Evolutionary conservation across 2,888 invertebrate genomes (phyloP), one percentile per base, ranked within the genome.

Genomic region (Perizoma affinitatum): DNA sequence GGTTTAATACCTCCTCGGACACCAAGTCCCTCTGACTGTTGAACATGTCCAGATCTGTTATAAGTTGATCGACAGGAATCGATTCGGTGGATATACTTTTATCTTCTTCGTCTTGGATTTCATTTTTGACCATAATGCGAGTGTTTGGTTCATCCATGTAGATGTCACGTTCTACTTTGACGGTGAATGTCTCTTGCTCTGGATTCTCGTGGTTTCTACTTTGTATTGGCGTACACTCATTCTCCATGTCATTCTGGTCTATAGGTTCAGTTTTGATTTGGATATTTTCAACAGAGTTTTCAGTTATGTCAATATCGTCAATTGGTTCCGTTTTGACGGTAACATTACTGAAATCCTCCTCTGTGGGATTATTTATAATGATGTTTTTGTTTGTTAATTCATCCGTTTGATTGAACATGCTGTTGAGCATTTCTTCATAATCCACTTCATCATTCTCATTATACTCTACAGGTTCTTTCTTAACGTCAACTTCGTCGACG

Each of bases 211-310:
- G 10, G 10, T 5, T 42, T 6, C 10, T 4, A 6, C 6, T 2
- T 22, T 22, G 22, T 22, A 22, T 22, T 22, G 22, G 1, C 22
- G 22, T 3, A 22, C 22, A 22, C 42, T 42, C 10, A 42, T 7
- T 41, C 0, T 63, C 54, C 4, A 72, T 11, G 52, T 61, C 69
- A 0, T 71, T n/a, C 42, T 61, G 68, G 1, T 71, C 65, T 2
- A 48, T 8, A 0, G 62, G 60, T 36, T 70, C 70, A 0, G 42
- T 33, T 57, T 70, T 69, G 2, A 69, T 54, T 43, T 65, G 50
- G 38, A 38, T 7, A 38, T 38, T 7, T 6, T 38, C 38, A 38
- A 38, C 7, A 5, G 38, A 7, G 7, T 38, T 38, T 7, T 38
- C 38, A 0, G 50, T 42, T 9, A 72, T 11, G 52, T 61, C 69